Percentiles rank a stretch among this genome's conserved stretches.
Conservation (phyloP, 53 echinoderm and acorn worm species). For the Holothuria leucospilota region DNA sequence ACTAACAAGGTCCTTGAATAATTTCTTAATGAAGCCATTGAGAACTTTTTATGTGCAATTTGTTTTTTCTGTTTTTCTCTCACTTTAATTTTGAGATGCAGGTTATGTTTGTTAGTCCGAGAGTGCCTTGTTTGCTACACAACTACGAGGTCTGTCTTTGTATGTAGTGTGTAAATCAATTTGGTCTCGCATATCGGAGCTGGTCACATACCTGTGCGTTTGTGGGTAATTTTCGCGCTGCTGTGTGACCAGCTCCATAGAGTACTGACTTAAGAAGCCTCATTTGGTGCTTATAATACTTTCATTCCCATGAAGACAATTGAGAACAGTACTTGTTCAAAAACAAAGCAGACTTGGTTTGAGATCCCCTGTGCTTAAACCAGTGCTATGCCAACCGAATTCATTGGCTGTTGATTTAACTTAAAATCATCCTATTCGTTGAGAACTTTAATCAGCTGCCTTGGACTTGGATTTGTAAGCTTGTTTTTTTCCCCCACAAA, state of each 20-base stretch:
- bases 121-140: conserved; percentile 41
- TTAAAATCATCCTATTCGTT: too few species aligned
- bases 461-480: too few species aligned
- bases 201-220: neutral
- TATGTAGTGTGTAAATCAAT: conserved; percentile 2
- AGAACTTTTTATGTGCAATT: conserved; percentile 40
- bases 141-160: conserved; percentile 24
- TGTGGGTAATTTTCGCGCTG: neutral
- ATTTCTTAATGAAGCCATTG: neutral
- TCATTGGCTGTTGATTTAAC: too few species aligned
- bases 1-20: neutral
- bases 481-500: too few species aligned
- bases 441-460: too few species aligned
- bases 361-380: conserved; percentile 7
- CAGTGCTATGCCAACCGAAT: too few species aligned
- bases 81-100: neutral
- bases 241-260: neutral
- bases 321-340: conserved; percentile 34
- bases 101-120: neutral
- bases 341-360: conserved; percentile 1
- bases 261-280: conserved; percentile 4
- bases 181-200: neutral
- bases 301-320: conserved; percentile 19
- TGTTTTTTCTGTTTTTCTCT: conserved; percentile 5
- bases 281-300: conserved; percentile 28